These are phyloP conservation scores for Girardia tigrina DNA, from an alignment of 2,888 invertebrate species.

Conservation along the genomic window DNA sequence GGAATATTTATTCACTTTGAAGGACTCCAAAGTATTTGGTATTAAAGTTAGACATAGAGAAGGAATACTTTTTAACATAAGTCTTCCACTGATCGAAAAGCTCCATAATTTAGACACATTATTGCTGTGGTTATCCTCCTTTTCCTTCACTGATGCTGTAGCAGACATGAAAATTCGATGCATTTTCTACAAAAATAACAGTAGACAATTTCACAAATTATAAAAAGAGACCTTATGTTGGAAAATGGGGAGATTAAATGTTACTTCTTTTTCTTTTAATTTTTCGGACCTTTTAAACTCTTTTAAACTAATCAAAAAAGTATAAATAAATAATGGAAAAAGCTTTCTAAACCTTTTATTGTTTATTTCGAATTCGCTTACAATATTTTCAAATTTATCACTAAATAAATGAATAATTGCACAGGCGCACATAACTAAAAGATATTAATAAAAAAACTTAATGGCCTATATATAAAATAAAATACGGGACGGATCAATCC, in stretches of 20 bases:
- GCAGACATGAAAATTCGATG: not conserved
- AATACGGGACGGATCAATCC: not conserved
- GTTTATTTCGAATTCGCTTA: not conserved
- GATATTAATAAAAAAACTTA: no score
- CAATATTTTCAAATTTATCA: not conserved
- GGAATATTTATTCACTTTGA: not conserved
- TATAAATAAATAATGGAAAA: not conserved
- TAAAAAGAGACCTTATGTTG: not conserved
- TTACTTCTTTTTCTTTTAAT: not conserved
- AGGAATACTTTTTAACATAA: not conserved
- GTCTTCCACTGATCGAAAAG: not conserved
- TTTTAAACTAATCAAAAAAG: not conserved
- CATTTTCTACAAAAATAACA: no score
- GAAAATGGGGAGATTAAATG: not conserved
- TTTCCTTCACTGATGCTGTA: not conserved
- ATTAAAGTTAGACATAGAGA: not conserved
- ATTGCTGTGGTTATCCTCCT: not conserved
- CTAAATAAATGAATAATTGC: not conserved
- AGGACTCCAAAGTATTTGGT: not conserved
- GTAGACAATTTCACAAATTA: no score
- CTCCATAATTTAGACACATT: not conserved
- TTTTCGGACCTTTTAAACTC: not conserved
- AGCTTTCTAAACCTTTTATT: not conserved
- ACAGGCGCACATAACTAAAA: not conserved
- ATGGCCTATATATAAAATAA: no score